phyloP scores from a whole-genome alignment of 2,113 vertebrate genomes.

The Vulpes vulpes region DNA sequence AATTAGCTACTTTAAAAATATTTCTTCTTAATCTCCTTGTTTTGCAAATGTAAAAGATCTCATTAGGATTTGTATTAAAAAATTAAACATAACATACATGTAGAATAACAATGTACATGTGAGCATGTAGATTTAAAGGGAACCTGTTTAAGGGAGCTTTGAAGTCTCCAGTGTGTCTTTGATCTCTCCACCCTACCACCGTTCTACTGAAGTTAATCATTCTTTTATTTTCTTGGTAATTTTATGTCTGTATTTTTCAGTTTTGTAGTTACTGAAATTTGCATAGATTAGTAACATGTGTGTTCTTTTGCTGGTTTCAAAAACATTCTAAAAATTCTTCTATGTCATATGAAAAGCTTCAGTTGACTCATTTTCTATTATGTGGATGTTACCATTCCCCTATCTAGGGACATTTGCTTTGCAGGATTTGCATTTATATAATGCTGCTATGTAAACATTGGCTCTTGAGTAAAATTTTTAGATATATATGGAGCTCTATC shows the following conservation, averaged over 20 bases:
- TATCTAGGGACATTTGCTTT: slow-evolving; percentile 9
- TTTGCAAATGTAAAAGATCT: neutral
- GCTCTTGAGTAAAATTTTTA: neutral
- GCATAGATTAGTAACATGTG: neutral
- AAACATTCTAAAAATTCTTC: neutral
- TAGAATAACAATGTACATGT: neutral
- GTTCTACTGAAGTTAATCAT: neutral
- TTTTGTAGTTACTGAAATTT: neutral
- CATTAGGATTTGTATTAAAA: neutral
- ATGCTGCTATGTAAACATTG: neutral
- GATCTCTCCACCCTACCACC: neutral
- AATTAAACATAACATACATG: neutral
- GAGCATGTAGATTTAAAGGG: neutral
- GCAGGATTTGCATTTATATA: neutral
- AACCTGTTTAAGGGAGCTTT: neutral
- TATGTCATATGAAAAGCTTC: neutral
- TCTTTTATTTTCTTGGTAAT: neutral
- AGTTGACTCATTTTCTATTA: neutral
- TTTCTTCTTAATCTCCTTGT: neutral
- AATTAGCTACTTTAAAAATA: slow-evolving; percentile 24
- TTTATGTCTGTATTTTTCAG: neutral
- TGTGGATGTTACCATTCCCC: neutral
- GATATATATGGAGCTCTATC: neutral
- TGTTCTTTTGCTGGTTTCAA: neutral
- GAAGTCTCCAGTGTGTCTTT: neutral